Percentiles rank a stretch among this genome's conserved stretches.
Evolutionary conservation across 1,140 invertebrate genomes (phyloP).

Genomic region (Penaeus vannamei): DNA sequence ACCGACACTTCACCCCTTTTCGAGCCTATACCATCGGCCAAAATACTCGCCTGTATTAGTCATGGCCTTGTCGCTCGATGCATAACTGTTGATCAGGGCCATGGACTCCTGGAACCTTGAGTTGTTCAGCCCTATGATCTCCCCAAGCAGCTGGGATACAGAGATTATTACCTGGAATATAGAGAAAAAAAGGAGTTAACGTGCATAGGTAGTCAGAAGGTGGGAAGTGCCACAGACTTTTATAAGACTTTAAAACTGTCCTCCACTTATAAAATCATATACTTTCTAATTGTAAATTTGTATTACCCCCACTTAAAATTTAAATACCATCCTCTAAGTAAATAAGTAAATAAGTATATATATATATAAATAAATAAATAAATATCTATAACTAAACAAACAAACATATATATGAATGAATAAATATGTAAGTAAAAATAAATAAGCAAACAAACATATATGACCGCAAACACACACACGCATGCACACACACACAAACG

Average conservation of each 20-base stretch:
- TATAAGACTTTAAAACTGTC: too few relatives aligned
- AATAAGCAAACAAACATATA: background rate
- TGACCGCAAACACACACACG: background rate
- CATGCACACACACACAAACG: background rate
- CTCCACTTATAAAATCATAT: too few relatives aligned
- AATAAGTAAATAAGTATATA: background rate
- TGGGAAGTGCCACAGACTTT: too few relatives aligned
- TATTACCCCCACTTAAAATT: too few relatives aligned
- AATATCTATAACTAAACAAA: conserved; percentile 5
- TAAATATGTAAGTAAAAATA: background rate
- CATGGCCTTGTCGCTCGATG: conserved; percentile 93
- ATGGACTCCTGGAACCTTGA: conserved; percentile 92
- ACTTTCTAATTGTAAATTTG: too few relatives aligned
- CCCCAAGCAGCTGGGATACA: conserved; percentile 91
- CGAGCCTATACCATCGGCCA: background rate
- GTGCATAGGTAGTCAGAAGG: background rate
- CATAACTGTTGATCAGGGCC: conserved; percentile 93
- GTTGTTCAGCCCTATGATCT: conserved; percentile 88
- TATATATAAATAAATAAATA: conserved; percentile 22
- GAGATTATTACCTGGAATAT: conserved; percentile 82
- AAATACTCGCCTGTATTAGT: conserved; percentile 81
- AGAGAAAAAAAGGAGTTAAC: background rate
- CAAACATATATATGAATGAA: conserved; percentile 17
- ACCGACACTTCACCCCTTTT: too few relatives aligned
- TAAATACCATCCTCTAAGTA: too few relatives aligned